Evolutionary conservation across 2,113 vertebrate genomes (phyloP).

Genomic region (Pteropus alecto): DNA sequence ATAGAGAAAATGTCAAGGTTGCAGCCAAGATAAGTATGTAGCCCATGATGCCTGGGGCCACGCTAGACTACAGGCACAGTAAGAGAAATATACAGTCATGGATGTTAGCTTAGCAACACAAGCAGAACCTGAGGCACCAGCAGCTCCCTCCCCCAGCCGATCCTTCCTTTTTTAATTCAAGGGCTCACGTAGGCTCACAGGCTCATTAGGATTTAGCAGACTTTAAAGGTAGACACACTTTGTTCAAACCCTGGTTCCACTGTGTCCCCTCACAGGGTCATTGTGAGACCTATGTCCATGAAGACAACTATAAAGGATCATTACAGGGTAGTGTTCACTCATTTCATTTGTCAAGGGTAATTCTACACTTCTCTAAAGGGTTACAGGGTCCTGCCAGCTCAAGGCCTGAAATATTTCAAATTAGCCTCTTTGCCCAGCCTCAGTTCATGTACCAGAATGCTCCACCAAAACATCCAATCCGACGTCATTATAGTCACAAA

Average conservation of each 20-base stretch:
- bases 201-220: neutral
- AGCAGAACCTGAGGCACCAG: neutral
- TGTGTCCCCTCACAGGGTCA: neutral
- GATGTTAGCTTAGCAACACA: neutral
- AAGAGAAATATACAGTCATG: neutral
- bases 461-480: neutral
- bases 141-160: neutral
- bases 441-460: neutral
- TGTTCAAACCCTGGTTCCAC: neutral
- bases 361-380: neutral
- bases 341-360: neutral
- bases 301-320: neutral
- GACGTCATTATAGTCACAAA: neutral
- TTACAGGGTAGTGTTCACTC: neutral
- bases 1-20: neutral
- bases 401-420: neutral
- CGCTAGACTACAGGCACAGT: neutral
- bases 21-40: neutral
- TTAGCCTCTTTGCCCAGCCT: neutral
- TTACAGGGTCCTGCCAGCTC: neutral
- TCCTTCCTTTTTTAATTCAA: neutral
- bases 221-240: neutral
- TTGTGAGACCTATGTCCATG: neutral
- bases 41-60: accelerated
- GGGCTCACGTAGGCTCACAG: neutral